Conservation (phyloP, 2,113 vertebrate species). For the Hydrochoerus hydrochaeris region DNA sequence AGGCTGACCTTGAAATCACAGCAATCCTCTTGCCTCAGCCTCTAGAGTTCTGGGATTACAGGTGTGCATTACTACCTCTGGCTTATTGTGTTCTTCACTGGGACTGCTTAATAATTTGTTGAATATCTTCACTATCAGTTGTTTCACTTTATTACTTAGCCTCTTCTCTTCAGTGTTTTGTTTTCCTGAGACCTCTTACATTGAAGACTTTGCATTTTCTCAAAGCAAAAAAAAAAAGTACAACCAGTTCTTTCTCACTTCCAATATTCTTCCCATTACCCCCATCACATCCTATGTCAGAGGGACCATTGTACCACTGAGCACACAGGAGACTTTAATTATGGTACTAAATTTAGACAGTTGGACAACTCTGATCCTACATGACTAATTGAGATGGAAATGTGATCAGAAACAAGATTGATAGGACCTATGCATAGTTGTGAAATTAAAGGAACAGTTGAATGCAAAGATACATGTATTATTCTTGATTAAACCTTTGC, state of each 20-base stretch:
- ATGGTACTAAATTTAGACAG: slow-evolving; percentile 30
- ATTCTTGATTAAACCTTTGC: not conserved
- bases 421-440: not conserved
- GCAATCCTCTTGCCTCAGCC: not conserved
- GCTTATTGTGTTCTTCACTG: not conserved
- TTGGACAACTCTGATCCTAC: not conserved
- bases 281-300: not conserved
- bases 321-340: not conserved
- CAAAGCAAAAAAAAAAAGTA: not conserved
- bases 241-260: not conserved
- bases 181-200: not conserved
- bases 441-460: slow-evolving; percentile 20
- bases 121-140: not conserved
- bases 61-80: not conserved
- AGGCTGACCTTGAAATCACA: not conserved
- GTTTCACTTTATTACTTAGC: not conserved
- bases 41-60: not conserved
- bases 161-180: not conserved
- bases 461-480: slow-evolving; percentile 48
- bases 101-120: not conserved
- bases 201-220: not conserved
- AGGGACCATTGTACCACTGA: not conserved
- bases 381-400: not conserved
- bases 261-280: not conserved
- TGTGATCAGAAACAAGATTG: not conserved